These are phyloP conservation scores for Heliothis subflexa DNA, from an alignment of 1,140 invertebrate species.

Conservation along the genomic window DNA sequence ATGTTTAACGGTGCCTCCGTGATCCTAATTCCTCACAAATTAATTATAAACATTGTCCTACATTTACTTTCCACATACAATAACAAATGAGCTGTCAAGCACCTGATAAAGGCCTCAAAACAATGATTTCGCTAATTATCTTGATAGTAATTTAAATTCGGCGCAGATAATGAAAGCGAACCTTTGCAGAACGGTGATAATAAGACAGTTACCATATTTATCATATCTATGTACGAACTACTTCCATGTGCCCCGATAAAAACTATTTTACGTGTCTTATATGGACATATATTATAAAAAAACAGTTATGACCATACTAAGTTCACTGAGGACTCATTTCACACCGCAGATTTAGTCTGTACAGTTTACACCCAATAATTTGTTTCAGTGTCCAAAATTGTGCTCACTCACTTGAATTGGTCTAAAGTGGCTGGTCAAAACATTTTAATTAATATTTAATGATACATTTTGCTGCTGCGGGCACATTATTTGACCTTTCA, in stretches of 20 bases:
- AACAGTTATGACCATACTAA: too few species aligned
- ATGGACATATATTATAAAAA: too few species aligned
- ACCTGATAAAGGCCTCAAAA: conserved; percentile 14
- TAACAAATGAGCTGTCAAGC: neutral
- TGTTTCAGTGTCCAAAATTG: too few species aligned
- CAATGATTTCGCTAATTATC: conserved; percentile 21
- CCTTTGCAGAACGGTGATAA: neutral
- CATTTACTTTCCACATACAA: neutral
- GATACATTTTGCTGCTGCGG: too few species aligned
- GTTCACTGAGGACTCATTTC: too few species aligned
- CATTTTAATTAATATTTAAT: too few species aligned
- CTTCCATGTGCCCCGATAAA: neutral
- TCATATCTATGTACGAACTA: neutral
- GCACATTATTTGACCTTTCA: too few species aligned
- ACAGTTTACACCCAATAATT: too few species aligned
- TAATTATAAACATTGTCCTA: conserved; percentile 1
- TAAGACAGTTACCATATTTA: neutral
- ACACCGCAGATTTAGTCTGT: too few species aligned
- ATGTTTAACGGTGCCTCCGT: neutral
- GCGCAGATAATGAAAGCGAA: neutral
- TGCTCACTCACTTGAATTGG: too few species aligned
- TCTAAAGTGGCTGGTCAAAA: too few species aligned
- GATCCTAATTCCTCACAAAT: conserved; percentile 1
- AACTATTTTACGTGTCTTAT: too few species aligned
- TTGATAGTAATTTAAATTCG: conserved; percentile 5